Percentiles rank a stretch among this genome's conserved stretches.
Conservation (phyloP, 2,888 invertebrate genomes). For the Glaucopsyche alexis region DNA sequence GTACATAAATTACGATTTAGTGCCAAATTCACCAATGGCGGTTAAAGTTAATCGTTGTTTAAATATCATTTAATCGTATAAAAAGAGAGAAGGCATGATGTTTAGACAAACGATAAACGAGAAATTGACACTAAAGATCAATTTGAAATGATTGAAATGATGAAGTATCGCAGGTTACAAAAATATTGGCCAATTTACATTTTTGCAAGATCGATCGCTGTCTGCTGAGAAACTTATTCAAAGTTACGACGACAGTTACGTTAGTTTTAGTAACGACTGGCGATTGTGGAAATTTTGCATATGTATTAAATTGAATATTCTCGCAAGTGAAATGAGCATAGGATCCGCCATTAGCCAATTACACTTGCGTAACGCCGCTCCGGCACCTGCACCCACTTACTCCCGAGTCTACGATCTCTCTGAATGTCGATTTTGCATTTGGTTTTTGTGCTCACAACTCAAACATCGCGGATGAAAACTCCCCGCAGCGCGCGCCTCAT, state of each 20-base stretch:
- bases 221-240: not conserved
- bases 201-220: not conserved
- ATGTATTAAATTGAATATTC: conserved; percentile 28
- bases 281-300: conserved; percentile 18
- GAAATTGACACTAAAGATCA: not conserved
- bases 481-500: conserved; percentile 62
- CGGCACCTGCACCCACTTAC: conserved; percentile 38
- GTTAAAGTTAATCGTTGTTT: no score
- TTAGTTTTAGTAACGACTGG: conserved; percentile 2
- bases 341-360: conserved; percentile 34
- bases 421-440: conserved; percentile 72
- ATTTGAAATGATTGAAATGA: not conserved
- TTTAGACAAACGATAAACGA: no score
- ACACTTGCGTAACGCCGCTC: conserved; percentile 44
- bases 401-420: conserved; percentile 64
- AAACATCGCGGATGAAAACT: conserved; percentile 70
- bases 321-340: conserved; percentile 36
- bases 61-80: no score
- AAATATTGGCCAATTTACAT: not conserved
- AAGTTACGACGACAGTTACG: not conserved
- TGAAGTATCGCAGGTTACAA: not conserved
- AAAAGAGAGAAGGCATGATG: no score
- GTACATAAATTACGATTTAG: no score
- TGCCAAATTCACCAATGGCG: no score
- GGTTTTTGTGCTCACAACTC: conserved; percentile 76